These are phyloP conservation scores for Salpingus planirostris DNA, from an alignment of 2,888 invertebrate genomes.

Conservation along the genomic window DNA sequence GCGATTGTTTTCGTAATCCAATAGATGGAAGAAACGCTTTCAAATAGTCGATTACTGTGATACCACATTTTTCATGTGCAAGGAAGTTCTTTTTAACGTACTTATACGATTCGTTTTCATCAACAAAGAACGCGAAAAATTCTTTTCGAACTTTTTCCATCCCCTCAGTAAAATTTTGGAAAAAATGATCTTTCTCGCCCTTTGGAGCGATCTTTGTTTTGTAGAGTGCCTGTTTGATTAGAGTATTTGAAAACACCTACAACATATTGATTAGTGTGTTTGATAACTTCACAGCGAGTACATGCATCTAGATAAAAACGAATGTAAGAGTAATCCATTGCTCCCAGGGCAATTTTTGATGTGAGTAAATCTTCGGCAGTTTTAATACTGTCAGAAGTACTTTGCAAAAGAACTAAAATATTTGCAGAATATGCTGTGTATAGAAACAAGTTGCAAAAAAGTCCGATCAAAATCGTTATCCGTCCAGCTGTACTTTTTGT, in stretches of 20 bases:
- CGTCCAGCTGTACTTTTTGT: slow-evolving; percentile 41
- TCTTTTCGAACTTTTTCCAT: slow-evolving; percentile 49
- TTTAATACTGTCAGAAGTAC: slow-evolving; percentile 47
- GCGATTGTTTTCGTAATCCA: slow-evolving; percentile 44
- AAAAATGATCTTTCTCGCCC: slow-evolving; percentile 46
- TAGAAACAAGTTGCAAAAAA: slow-evolving; percentile 43
- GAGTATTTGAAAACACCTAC: slow-evolving; percentile 54
- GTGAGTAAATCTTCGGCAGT: slow-evolving; percentile 45
- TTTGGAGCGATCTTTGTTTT: slow-evolving; percentile 50
- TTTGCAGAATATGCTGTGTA: slow-evolving; percentile 58
- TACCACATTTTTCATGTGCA: slow-evolving; percentile 54
- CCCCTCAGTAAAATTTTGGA: slow-evolving; percentile 50
- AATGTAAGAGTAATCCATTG: slow-evolving; percentile 46
- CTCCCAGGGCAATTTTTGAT: slow-evolving; percentile 51
- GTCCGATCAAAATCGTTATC: slow-evolving; percentile 21
- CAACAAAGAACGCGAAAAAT: slow-evolving; percentile 59
- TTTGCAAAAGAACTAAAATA: slow-evolving; percentile 55
- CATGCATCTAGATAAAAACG: slow-evolving; percentile 53
- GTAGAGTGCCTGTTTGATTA: slow-evolving; percentile 51
- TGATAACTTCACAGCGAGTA: too few species aligned
- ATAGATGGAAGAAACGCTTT: slow-evolving; percentile 47
- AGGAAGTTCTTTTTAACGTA: slow-evolving; percentile 58
- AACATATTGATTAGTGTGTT: too few species aligned
- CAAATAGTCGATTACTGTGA: slow-evolving; percentile 50
- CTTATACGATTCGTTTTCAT: slow-evolving; percentile 54